Base-by-base conservation (phyloP, 2,797 vertebrate species). In the Lophius americanus region DNA sequence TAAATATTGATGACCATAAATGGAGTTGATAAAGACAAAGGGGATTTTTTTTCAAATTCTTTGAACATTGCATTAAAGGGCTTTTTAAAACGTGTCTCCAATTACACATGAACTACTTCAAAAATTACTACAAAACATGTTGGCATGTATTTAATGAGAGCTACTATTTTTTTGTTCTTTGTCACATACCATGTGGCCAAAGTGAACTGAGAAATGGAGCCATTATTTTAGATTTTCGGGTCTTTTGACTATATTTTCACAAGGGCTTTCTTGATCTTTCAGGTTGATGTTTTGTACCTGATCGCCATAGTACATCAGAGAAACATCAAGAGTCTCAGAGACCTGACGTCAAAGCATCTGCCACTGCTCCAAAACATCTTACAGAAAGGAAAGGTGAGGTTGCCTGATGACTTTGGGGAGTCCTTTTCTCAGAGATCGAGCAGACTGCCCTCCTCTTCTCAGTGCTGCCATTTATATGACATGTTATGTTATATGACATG, bases 261-360 rank as follows among this genome's bases (percentile, higher is more conserved):
- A 11, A 2, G 3, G 11, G 33, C 5, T 47, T 8, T 57, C 35
- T 43, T 73, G 13, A 35, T 71, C 39, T 37, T 72, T 36, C 89
- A 99, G 97, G 71, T 95, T 0, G 95, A 98, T 13, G 93, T 98
- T 76, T 92, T 99, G 60, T 97, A 99, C 85, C 88, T 99, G 78
- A 95, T 99, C 0, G 97, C 96, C 50, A 96, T 99, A 1, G 61
- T 83, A 58, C 95, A 92, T 55, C 84, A 86, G 54, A 93, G 91
- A 36, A 93, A 90, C 9, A 53, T 98, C 51, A 93, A 77, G 48
- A 98, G 96, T 0, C 90, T 99, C 12, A 84, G 97, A 55, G 96
- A 98, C 68, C 94, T 99, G 11, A 95, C 89, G 0, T 67, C 89
- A 0, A 93, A 96, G 63, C 96, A 99, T 51, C 86, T 99, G 10